These are phyloP conservation scores for Pyrocephalus nanus DNA, from an alignment of 2,797 vertebrate genomes.

Conservation along the genomic window DNA sequence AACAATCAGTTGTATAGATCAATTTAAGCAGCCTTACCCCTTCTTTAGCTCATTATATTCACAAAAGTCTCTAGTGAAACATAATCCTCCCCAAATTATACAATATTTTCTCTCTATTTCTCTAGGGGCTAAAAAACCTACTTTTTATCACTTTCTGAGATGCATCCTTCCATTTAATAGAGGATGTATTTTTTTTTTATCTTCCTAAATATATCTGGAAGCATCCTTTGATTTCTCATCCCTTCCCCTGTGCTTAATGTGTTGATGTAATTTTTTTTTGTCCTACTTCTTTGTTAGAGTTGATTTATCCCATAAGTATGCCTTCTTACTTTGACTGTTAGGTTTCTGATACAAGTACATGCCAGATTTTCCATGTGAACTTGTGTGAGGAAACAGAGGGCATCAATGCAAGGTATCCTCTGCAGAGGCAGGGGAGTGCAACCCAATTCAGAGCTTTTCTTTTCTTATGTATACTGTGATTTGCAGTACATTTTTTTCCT, in stretches of 20 bases:
- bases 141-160: background rate
- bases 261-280: background rate
- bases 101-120: background rate
- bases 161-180: constrained; percentile 12
- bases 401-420: background rate
- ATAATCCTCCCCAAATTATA: constrained; percentile 21
- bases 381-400: background rate
- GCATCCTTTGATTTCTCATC: background rate
- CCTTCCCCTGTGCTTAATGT: background rate
- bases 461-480: background rate
- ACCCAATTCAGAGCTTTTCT: background rate
- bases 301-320: background rate
- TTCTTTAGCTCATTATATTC: constrained; percentile 29
- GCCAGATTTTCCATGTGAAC: background rate
- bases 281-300: background rate
- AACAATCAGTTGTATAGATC: constrained; percentile 12
- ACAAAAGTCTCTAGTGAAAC: constrained; percentile 2
- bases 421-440: background rate
- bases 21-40: constrained; percentile 6
- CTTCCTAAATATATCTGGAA: background rate
- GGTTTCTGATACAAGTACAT: background rate
- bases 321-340: background rate
- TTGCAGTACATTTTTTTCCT: background rate
- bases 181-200: background rate
- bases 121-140: background rate